A percentile compares a stretch with the other conserved stretches of the same genome.
Evolutionary conservation across 2,113 vertebrate species (phyloP).

Genomic region (Empidonax alnorum): DNA sequence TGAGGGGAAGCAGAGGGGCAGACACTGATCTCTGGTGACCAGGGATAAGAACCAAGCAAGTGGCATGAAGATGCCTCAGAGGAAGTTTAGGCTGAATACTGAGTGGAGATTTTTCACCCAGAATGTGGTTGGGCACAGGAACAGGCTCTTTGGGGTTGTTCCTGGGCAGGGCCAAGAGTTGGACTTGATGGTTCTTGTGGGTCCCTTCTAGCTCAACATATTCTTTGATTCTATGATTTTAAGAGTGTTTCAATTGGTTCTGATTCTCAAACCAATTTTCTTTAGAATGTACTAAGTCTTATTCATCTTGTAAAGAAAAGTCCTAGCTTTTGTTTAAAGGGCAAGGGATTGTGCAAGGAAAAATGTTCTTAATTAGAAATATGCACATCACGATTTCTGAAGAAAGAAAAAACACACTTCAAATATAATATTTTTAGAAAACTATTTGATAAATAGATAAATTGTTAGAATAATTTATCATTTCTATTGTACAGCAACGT

Average conservation of each 20-base stretch:
- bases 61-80: too few species aligned
- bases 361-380: background rate
- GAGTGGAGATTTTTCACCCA: background rate
- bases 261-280: background rate
- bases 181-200: background rate
- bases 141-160: background rate
- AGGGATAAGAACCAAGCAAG: too few species aligned
- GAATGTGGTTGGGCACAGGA: background rate
- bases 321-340: background rate
- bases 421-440: background rate
- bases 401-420: background rate
- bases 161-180: background rate
- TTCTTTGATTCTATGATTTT: background rate
- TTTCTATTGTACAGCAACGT: background rate
- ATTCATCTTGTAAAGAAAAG: accelerated
- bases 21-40: too few species aligned
- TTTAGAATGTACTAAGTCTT: background rate
- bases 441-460: background rate
- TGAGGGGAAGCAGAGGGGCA: too few species aligned
- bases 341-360: background rate
- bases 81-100: too few species aligned
- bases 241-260: background rate
- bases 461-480: background rate
- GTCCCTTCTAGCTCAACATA: background rate
- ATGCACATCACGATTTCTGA: background rate